phyloP scores from a whole-genome alignment of 1,140 invertebrate species.

The Aleiodes sp. region DNA sequence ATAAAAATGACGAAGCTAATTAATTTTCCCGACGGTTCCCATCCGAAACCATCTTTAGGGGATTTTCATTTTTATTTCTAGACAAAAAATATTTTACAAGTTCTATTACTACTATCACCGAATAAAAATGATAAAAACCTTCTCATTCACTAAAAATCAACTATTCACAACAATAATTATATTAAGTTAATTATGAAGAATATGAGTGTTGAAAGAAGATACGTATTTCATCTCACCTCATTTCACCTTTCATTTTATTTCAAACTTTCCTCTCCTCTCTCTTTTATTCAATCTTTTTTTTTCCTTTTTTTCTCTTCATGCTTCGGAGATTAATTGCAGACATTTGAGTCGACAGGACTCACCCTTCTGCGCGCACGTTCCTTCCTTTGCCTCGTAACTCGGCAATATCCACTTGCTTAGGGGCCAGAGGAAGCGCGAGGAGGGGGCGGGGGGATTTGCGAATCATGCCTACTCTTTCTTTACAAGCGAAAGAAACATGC shows the following conservation, averaged over 20 bases:
- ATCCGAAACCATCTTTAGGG: too few relatives aligned
- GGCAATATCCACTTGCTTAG: too few relatives aligned
- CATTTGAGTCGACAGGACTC: background rate
- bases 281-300: too few relatives aligned
- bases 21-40: too few relatives aligned
- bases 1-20: too few relatives aligned
- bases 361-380: background rate
- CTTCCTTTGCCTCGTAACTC: background rate
- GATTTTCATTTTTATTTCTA: too few relatives aligned
- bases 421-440: background rate
- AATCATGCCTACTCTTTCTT: constrained; percentile 2
- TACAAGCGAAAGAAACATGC: background rate
- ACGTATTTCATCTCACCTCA: background rate
- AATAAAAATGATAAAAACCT: too few relatives aligned
- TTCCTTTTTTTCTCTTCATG: too few relatives aligned
- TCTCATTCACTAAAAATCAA: too few relatives aligned
- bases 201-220: background rate
- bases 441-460: background rate
- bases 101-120: too few relatives aligned
- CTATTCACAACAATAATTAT: too few relatives aligned
- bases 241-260: background rate
- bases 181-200: background rate
- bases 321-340: background rate
- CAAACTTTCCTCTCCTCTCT: background rate
- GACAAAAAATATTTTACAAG: too few relatives aligned